Conservation (phyloP, 1,140 invertebrate genomes). For the Penaeus indicus region DNA sequence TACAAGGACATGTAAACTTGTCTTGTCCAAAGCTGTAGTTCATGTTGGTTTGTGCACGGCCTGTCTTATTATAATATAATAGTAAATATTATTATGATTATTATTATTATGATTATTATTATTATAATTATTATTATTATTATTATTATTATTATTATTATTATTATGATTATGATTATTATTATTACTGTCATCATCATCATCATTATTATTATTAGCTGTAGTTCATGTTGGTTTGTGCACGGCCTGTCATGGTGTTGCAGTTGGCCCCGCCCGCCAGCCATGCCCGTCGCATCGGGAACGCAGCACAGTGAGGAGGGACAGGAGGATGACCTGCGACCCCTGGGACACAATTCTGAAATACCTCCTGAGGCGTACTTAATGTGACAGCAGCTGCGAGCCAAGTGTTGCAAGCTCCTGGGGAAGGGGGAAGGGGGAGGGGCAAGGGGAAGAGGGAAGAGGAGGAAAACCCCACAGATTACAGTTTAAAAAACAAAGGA, state of each 20-base stretch:
- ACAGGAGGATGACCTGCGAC: slow-evolving; percentile 39
- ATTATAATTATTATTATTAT: no score
- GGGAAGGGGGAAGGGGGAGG: not conserved
- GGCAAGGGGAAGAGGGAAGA: not conserved
- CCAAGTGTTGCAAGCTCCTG: not conserved
- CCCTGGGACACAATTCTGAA: slow-evolving; percentile 56
- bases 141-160: no score
- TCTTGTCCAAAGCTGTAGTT: slow-evolving; percentile 48
- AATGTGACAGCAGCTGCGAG: slow-evolving; percentile 31
- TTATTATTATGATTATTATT: no score
- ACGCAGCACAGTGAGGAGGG: slow-evolving; percentile 51
- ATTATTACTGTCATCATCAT: no score
- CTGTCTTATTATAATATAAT: slow-evolving; percentile 1
- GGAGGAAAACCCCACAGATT: slow-evolving; percentile 1
- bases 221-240: slow-evolving; percentile 45
- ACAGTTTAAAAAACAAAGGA: slow-evolving; percentile 25
- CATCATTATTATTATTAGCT: not conserved
- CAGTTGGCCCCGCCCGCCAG: not conserved
- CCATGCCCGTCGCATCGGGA: slow-evolving; percentile 48
- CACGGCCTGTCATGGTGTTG: slow-evolving; percentile 49
- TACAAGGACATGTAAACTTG: slow-evolving; percentile 29
- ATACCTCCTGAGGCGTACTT: slow-evolving; percentile 34
- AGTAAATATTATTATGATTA: no score
- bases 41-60: slow-evolving; percentile 45
- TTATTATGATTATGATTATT: no score